These are phyloP conservation scores for Cetonia aurata DNA, from an alignment of 2,888 invertebrate species.

Conservation along the genomic window DNA sequence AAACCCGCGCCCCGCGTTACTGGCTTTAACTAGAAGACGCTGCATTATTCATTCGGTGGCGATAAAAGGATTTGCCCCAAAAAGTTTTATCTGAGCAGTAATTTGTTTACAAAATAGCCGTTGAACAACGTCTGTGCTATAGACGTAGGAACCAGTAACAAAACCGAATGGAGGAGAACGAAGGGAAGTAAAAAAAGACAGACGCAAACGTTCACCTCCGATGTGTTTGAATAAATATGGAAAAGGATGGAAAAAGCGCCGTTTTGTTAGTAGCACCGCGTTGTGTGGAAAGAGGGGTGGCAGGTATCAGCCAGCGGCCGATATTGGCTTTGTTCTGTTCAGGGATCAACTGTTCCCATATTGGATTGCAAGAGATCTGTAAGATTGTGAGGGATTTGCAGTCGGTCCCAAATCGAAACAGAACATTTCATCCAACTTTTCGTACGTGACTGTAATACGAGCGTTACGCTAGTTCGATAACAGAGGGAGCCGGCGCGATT, in stretches of 20 bases:
- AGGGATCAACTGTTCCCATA: constrained; percentile 65
- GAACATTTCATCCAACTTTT: constrained; percentile 66
- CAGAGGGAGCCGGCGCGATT: constrained; percentile 61
- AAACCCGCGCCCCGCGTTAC: background rate
- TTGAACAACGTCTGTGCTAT: constrained; percentile 49
- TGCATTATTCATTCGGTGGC: constrained; percentile 65
- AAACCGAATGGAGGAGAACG: background rate
- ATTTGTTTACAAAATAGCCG: constrained; percentile 67
- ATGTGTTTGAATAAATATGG: constrained; percentile 65
- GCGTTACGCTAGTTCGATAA: constrained; percentile 62
- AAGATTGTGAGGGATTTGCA: constrained; percentile 67
- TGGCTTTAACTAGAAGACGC: constrained; percentile 50
- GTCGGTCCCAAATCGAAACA: constrained; percentile 66
- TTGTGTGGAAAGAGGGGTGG: constrained; percentile 45
- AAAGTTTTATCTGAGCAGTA: constrained; percentile 66
- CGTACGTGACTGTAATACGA: constrained; percentile 66
- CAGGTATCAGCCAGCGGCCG: constrained; percentile 45
- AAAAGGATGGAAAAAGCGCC: constrained; percentile 52
- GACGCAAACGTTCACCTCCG: constrained; percentile 62
- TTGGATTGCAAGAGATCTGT: constrained; percentile 66
- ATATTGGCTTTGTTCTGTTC: constrained; percentile 63
- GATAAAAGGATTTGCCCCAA: constrained; percentile 66
- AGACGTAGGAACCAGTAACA: background rate
- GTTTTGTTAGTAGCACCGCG: constrained; percentile 50
- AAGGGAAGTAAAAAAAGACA: constrained; percentile 19